Evolutionary conservation across 2,113 vertebrate species (phyloP).

Genomic region (Embiotoca jacksoni): DNA sequence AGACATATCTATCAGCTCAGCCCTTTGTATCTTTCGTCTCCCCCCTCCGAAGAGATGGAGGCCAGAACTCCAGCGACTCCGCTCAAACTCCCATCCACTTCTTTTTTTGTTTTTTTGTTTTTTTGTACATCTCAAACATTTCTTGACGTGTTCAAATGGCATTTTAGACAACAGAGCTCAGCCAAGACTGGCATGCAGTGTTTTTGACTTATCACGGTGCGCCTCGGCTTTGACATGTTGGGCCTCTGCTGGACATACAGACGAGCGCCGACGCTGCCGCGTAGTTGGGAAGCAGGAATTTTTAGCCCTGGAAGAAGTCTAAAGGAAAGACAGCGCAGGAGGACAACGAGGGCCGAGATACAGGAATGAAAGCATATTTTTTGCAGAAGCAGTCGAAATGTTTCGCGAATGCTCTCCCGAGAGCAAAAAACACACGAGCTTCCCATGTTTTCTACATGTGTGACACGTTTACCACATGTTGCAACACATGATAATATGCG

Average conservation of each 20-base stretch:
- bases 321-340: constrained; percentile 2
- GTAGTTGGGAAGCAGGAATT: constrained; percentile 11
- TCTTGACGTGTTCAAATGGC: constrained; percentile 46
- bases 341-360: constrained; percentile 28
- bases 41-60: constrained; percentile 52
- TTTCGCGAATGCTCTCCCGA: too few species aligned
- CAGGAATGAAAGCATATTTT: background rate
- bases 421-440: too few species aligned
- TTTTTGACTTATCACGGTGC: constrained; percentile 44
- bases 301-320: constrained; percentile 7
- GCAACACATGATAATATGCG: too few species aligned
- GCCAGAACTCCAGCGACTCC: constrained; percentile 46
- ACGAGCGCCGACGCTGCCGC: constrained; percentile 5
- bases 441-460: too few species aligned
- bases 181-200: constrained; percentile 47
- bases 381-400: background rate
- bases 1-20: constrained; percentile 70
- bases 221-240: constrained; percentile 42
- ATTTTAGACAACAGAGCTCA: constrained; percentile 25
- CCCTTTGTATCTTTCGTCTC: constrained; percentile 60
- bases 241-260: constrained; percentile 43
- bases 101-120: too few species aligned
- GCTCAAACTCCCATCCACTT: constrained; percentile 34
- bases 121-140: constrained; percentile 28
- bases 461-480: too few species aligned